Evolutionary conservation across 2,797 vertebrate genomes (phyloP), one percentile per base, ranked within the genome.

Genomic region (Hippocampus kuda): DNA sequence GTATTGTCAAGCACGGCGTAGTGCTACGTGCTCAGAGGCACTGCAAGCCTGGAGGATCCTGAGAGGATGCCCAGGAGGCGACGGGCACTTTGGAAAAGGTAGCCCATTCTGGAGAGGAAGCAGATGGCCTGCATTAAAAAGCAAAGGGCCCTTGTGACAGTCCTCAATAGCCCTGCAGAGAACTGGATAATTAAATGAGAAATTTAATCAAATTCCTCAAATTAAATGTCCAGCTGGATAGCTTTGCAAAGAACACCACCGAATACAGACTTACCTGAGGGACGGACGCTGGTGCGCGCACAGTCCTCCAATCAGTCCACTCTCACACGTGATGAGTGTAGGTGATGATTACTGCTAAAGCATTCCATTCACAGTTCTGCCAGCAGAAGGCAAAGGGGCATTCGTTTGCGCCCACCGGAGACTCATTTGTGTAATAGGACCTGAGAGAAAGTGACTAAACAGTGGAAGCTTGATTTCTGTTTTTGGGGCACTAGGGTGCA

Each of bases 201-300:
- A 91, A 91, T 92, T 90, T 92, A 92, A 92, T 92, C 91, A 92
- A 85, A 91, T 91, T 92, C 85, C 82, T 91, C 87, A 92, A 92
- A 92, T 92, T 91, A 92, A 92, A 91, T 90, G 89, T 92, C 91
- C 90, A 91, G 89, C 90, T 91, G 90, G 87, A 91, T 87, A 86
- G 84, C 87, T 90, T 82, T 89, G 85, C 87, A 34, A 84, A 85
- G 87, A 91, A 88, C 88, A 90, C 86, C 82, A 81, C 81, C 77
- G 87, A 88, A 88, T 86, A 83, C 81, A 88, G 84, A 79, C 87
- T 78, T 82, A 87, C 86, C 86, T 84, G 77, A 65, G 85, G 85
- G 84, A 89, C 84, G 81, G 86, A 81, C 81, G 81, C 72, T 69
- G 69, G 84, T 79, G 80, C 87, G 84, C 81, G 76, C 82, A 85